Evolutionary conservation across 1,140 invertebrate genomes (phyloP), one percentile per base, ranked within the genome.

Genomic region (Nasonia vitripennis): DNA sequence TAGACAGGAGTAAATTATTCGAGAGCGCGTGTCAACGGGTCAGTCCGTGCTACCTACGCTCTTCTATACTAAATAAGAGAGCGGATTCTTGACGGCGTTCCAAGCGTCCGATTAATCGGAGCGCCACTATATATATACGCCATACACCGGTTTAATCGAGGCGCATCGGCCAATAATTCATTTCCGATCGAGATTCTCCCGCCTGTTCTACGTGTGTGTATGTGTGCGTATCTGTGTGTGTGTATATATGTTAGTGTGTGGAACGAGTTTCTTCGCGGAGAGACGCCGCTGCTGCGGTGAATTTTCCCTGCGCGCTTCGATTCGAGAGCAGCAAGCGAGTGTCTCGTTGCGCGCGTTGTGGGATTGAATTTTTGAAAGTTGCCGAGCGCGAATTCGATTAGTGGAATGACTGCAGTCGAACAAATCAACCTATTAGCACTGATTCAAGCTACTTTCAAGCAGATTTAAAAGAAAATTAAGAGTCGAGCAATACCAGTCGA

Each of bases 171-270:
- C 68, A 75, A 75, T 62, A 83, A 77, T 67, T 83, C 71, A 67
- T 83, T 74, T 73, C 27, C 27, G 45, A 82, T 82, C 70, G 48
- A 41, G 80, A 82, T 74, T 74, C 74, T 78, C 27, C 2, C n/a
- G 62, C 41, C 41, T 45, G 41, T 37, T 37, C 2, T 45, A 45
- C 7, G 9, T 45, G 41, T n/a, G n/a, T 67, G 62, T 67, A 0
- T 20, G 14, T n/a, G 62, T 67, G 6, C 5, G 27, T 27, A 27
- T 27, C 27, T 20, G 14, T n/a, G 62, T 67, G 6, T 37, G 27
- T 27, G 27, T 27, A 1, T 27, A 1, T 27, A 1, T 2, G 27
- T 27, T 10, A 11, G 20, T 14, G 62, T n/a, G 62, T 20, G 34
- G 20, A 67, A 80, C 34, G 27, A 67, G 51, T 80, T 37, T 79